Evolutionary conservation across 2,113 vertebrate genomes (phyloP).

Genomic region (Pteruthius melanotis): DNA sequence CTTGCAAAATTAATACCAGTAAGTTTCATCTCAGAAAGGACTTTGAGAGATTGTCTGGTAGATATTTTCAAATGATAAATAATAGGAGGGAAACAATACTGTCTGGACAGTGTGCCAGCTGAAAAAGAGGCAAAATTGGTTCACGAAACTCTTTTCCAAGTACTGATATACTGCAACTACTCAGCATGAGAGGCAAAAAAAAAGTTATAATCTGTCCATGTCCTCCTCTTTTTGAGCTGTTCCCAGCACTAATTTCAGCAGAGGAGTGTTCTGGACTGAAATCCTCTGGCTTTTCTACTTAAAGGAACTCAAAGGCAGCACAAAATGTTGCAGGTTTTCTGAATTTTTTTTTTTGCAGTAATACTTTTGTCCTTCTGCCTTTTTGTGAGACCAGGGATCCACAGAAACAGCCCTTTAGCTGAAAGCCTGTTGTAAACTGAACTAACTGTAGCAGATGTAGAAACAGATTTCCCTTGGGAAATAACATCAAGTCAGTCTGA

Average conservation of each 20-base stretch:
- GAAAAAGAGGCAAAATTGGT: not conserved
- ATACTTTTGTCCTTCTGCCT: not conserved
- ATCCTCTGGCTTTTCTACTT: not conserved
- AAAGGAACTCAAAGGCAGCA: not conserved
- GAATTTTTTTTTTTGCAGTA: not conserved
- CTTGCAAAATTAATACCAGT: not conserved
- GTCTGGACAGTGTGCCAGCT: not conserved
- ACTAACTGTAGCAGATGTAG: conserved; percentile 11
- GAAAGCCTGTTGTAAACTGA: not conserved
- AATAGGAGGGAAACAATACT: not conserved
- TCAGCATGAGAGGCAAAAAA: not conserved
- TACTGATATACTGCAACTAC: not conserved
- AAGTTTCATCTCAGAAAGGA: not conserved
- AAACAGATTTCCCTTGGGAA: conserved; percentile 28
- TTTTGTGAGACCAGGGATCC: not conserved
- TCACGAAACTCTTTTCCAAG: not conserved
- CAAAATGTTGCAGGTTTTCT: not conserved
- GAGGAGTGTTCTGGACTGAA: accelerated
- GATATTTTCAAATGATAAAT: not conserved
- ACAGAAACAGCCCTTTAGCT: not conserved
- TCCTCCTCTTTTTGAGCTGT: not conserved
- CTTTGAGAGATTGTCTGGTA: not conserved
- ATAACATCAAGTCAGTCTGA: not conserved
- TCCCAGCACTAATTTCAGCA: not conserved
- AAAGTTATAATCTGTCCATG: not conserved